These are phyloP conservation scores for Myotis davidii DNA, from an alignment of 2,113 vertebrate genomes.

Conservation along the genomic window DNA sequence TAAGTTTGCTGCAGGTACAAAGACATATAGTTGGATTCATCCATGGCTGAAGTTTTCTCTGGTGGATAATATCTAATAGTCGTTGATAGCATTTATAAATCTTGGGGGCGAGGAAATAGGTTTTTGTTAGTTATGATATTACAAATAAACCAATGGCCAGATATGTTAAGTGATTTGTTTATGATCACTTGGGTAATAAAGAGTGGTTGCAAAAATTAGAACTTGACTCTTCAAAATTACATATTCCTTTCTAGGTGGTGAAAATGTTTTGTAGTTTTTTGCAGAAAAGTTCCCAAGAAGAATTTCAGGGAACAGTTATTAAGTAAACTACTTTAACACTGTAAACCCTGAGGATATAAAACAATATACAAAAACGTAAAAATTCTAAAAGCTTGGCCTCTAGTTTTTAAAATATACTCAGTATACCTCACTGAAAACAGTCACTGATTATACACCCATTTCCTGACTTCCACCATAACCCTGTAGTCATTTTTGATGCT, in stretches of 20 bases:
- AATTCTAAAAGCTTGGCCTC: neutral
- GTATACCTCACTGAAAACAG: neutral
- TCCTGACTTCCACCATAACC: neutral
- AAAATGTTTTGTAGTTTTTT: neutral
- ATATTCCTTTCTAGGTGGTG: neutral
- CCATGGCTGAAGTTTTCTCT: neutral
- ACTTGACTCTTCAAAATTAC: neutral
- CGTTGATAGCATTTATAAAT: neutral
- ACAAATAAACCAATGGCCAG: neutral
- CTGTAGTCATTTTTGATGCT: neutral
- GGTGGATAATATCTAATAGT: neutral
- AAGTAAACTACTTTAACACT: neutral
- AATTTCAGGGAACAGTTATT: neutral
- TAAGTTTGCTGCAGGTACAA: neutral
- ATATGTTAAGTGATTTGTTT: slow-evolving; percentile 1
- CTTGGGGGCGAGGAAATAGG: neutral
- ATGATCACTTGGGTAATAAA: neutral
- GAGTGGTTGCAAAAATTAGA: neutral
- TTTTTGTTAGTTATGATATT: slow-evolving; percentile 10
- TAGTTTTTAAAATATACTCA: neutral
- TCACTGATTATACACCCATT: neutral
- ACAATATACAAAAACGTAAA: slow-evolving; percentile 11
- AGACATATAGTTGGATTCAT: neutral
- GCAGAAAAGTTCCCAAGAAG: neutral
- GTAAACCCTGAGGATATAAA: slow-evolving; percentile 9